Evolutionary conservation across 2,888 invertebrate species (phyloP), one percentile per base, ranked within the genome.

Genomic region (Zygogramma bicolorata): DNA sequence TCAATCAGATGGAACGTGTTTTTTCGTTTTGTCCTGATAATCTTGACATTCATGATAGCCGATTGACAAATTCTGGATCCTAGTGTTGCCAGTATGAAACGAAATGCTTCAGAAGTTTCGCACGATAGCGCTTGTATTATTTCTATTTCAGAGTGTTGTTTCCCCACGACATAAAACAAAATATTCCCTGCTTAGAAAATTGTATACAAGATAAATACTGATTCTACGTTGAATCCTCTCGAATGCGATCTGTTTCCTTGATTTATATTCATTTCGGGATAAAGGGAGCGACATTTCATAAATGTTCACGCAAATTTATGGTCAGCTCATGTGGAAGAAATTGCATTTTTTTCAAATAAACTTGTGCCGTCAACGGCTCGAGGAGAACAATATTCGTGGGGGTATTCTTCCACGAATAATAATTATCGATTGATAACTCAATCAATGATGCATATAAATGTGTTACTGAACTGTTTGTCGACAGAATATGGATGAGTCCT

Each of bases 231-330:
- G 58, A 73, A 73, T 73, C 62, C 62, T 61, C 42, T 58, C 66
- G 46, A 65, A 61, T 69, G 62, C 65, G 62, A 73, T 61, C 72
- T 68, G 61, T 70, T 70, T 63, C 66, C 70, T 68, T 70, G 74
- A 74, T 74, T 74, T 74, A 74, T 74, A 63, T 62, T 68, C 65
- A 61, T 70, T 68, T 70, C 60, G 34, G 75, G 73, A 70, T 70
- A 73, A 71, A 71, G 66, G 63, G 65, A 62, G 46, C 68, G 73
- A 73, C 75, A 68, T 68, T 71, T 68, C 53, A 60, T 57, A 62
- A 69, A 73, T 66, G 69, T 69, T 69, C 49, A 69, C 58, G 66
- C 65, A 66, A 69, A 73, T 73, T 73, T 73, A 73, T 69, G 73
- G 66, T 66, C 29, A 65, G 60, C 62, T 27, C 7, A 27, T 27